Percentiles rank a stretch among this genome's conserved stretches.
These are phyloP conservation scores for Meloe dianella DNA, from an alignment of 2,888 invertebrate species.

Conservation along the genomic window DNA sequence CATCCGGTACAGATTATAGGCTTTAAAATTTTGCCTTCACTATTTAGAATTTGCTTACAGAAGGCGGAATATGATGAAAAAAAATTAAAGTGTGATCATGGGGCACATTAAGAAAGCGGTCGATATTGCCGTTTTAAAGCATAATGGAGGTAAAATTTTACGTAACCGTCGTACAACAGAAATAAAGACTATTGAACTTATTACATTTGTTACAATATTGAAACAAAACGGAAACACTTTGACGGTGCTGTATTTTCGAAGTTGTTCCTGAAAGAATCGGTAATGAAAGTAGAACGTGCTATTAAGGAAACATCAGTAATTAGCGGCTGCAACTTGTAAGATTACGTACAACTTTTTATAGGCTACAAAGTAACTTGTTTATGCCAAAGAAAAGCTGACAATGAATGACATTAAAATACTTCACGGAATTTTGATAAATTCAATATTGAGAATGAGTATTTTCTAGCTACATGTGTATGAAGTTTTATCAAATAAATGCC, in stretches of 20 bases:
- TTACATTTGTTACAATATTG: background rate
- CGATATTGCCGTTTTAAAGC: too few species aligned
- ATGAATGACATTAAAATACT: too few species aligned
- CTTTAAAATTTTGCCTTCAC: too few species aligned
- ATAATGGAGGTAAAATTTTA: background rate
- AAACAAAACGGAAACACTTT: background rate
- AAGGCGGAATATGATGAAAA: background rate
- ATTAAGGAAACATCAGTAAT: background rate
- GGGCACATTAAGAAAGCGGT: too few species aligned
- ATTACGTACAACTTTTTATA: background rate
- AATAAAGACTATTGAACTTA: background rate
- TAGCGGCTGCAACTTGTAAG: background rate
- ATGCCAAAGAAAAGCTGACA: background rate
- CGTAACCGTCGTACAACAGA: background rate
- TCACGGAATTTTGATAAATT: too few species aligned
- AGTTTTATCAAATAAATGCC: too few species aligned
- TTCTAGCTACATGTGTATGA: too few species aligned
- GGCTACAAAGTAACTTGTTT: background rate
- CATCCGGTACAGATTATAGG: too few species aligned
- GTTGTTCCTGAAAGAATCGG: background rate
- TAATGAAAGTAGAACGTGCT: background rate
- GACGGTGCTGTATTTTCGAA: background rate
- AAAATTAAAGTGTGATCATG: background rate
- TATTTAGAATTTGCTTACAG: background rate
- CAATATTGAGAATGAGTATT: too few species aligned